phyloP scores from a whole-genome alignment of 2,113 vertebrate species.

The Pongo abelii region DNA sequence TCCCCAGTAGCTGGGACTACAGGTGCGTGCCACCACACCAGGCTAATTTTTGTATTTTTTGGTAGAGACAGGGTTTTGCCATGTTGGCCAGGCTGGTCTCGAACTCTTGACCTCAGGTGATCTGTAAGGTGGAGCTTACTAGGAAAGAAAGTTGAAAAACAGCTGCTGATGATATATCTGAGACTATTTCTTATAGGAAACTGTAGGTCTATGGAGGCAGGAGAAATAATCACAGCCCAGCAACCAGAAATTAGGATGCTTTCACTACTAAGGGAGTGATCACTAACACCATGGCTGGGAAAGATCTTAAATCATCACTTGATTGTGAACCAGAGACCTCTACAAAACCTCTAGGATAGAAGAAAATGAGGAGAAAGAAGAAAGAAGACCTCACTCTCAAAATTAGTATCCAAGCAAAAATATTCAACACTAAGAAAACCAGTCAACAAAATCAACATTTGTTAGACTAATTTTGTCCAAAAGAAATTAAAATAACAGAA shows the following conservation, averaged over 20 bases:
- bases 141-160: not conserved
- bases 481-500: not conserved
- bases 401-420: not conserved
- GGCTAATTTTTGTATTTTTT: no score
- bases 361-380: not conserved
- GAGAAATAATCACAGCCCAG: not conserved
- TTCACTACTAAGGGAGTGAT: not conserved
- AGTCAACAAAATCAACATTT: not conserved
- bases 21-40: no score
- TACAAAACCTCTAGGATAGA: not conserved
- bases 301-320: not conserved
- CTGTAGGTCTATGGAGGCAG: not conserved
- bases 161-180: not conserved
- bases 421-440: not conserved
- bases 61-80: no score
- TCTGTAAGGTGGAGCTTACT: not conserved
- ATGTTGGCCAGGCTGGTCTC: no score
- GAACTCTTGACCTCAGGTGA: no score
- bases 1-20: no score
- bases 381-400: not conserved
- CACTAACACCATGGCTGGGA: not conserved
- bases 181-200: not conserved
- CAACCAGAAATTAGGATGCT: not conserved
- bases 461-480: not conserved
- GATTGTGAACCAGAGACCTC: not conserved